Evolutionary conservation across 2,113 vertebrate species (phyloP).

Genomic region (Corvus cornix): DNA sequence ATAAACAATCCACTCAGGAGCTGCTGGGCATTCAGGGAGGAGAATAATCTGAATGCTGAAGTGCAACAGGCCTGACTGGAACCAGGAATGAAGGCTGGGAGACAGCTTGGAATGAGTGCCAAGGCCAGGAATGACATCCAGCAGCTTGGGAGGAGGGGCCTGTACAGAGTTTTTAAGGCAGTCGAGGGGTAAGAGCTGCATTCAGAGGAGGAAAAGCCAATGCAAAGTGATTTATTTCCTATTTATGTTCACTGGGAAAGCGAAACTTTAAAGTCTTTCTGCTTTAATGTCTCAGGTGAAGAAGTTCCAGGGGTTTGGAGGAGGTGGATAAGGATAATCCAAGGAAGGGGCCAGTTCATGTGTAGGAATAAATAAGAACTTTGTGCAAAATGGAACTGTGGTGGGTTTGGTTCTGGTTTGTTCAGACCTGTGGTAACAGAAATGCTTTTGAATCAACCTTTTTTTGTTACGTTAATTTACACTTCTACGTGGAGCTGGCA

Average conservation of each 20-base stretch:
- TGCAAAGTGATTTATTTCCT: not conserved
- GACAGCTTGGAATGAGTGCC: not conserved
- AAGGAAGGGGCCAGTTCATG: not conserved
- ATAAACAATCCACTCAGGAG: not conserved
- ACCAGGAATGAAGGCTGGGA: not conserved
- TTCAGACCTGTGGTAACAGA: not conserved
- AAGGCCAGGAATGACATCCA: not conserved
- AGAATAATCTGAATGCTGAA: not conserved
- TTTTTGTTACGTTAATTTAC: not conserved
- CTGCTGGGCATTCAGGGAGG: not conserved
- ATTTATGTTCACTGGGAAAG: not conserved
- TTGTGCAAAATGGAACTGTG: not conserved
- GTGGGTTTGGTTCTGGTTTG: not conserved
- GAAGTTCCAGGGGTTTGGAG: not conserved
- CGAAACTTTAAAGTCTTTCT: not conserved
- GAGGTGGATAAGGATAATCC: not conserved
- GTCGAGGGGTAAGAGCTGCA: not conserved
- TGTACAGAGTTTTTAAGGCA: not conserved
- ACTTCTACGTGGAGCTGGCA: not conserved
- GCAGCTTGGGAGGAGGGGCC: not conserved
- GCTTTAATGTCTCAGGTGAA: not conserved
- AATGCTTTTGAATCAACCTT: not conserved
- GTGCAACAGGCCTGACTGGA: not conserved
- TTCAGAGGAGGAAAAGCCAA: not conserved
- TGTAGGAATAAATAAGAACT: not conserved